These are phyloP conservation scores for Sternotherus odoratus DNA, from an alignment of 2,797 vertebrate species.

Conservation along the genomic window DNA sequence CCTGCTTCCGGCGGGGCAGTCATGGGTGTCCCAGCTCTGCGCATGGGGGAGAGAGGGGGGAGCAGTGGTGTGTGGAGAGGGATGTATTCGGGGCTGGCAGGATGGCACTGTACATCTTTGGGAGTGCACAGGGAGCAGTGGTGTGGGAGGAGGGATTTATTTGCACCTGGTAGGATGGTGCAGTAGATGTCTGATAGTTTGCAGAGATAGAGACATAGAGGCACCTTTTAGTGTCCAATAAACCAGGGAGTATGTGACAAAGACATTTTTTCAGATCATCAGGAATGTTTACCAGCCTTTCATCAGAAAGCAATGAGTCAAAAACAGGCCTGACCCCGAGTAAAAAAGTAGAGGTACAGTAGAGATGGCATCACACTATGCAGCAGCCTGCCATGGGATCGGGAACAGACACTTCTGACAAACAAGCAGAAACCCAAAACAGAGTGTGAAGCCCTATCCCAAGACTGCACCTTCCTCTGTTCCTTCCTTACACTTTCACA, in stretches of 20 bases:
- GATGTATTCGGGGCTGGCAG: too few relatives aligned
- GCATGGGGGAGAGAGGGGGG: too few relatives aligned
- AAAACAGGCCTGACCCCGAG: background rate
- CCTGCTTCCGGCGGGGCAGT: too few relatives aligned
- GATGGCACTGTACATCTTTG: too few relatives aligned
- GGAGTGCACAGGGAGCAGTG: background rate
- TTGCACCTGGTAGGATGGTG: background rate
- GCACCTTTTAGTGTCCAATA: background rate
- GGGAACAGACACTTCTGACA: background rate
- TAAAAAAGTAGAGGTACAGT: background rate
- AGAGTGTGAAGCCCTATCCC: background rate
- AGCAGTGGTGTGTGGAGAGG: too few relatives aligned
- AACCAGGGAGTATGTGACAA: background rate
- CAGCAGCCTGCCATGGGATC: background rate
- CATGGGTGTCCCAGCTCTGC: too few relatives aligned
- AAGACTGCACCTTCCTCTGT: background rate
- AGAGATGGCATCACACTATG: background rate
- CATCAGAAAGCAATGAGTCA: background rate
- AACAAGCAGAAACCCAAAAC: background rate
- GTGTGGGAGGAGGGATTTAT: background rate
- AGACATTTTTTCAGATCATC: background rate
- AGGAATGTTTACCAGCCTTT: background rate
- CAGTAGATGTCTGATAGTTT: background rate
- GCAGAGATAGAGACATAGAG: background rate
- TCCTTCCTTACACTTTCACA: background rate